These are phyloP conservation scores for Megaceryle maxima DNA, from an alignment of 2,113 vertebrate species.

Conservation along the genomic window DNA sequence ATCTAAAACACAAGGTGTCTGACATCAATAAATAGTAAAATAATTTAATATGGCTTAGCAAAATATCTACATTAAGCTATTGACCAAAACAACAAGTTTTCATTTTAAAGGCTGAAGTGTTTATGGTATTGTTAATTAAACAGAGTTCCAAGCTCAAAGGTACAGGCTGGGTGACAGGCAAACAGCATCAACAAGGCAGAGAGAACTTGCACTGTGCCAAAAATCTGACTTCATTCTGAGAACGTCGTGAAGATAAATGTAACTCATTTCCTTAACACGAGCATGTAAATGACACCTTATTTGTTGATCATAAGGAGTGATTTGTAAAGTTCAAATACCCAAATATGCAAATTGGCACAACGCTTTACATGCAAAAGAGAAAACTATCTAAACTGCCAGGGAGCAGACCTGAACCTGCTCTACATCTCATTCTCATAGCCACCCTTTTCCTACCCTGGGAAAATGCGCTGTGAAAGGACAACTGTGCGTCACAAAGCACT, in stretches of 20 bases:
- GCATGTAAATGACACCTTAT: slow-evolving; percentile 42
- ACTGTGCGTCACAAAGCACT: background rate
- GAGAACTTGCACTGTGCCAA: background rate
- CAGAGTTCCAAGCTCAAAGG: background rate
- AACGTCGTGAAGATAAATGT: background rate
- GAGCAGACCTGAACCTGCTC: background rate
- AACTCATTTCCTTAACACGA: slow-evolving; percentile 18
- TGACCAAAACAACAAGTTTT: background rate
- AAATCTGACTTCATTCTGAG: background rate
- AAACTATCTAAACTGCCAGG: background rate
- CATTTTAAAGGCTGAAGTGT: background rate
- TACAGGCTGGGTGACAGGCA: background rate
- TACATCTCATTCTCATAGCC: background rate
- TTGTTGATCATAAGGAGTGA: slow-evolving; percentile 55
- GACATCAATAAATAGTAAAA: background rate
- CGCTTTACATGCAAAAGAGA: background rate
- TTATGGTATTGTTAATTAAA: background rate
- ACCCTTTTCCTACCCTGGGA: accelerated
- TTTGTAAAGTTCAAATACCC: slow-evolving; percentile 47
- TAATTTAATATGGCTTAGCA: background rate
- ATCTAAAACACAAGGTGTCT: background rate
- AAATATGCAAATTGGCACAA: background rate
- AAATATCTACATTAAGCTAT: background rate
- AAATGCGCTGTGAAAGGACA: background rate
- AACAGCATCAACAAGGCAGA: background rate